Evolutionary conservation across 2,113 vertebrate species (phyloP), one percentile per base, ranked within the genome.

Genomic region (Burhinus oedicnemus): DNA sequence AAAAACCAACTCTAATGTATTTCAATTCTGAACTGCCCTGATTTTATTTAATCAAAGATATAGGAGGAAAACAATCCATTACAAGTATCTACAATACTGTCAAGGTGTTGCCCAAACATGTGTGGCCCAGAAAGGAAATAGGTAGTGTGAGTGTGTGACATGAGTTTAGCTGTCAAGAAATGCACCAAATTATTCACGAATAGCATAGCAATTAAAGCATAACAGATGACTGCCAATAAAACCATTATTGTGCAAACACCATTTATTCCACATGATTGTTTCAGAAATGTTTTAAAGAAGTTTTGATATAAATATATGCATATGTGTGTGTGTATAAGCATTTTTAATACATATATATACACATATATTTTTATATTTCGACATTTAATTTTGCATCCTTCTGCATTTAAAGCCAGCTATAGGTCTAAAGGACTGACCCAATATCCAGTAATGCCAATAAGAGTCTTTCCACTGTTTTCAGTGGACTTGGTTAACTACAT

Each of bases 71-170:
- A 38, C 3, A 13, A 57, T 61, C 19, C 6, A 2, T 65, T 90
- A 61, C 6, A 85, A 61, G 42, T 44, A 15, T 72, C 16, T 82
- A 34, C 16, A 57, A 34, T 26, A 58, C 22, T 49, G 51, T 32
- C 18, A 21, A 86, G 30, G 14, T 83, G 62, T 58, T 58, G 20
- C 6, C 23, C 2, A 2, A 80, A 47, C 5, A 10, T 11, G 17
- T 32, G 30, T 57, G 25, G 12, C n/a, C 75, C 4, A 3, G 25
- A 77, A 58, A 60, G 1, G 15, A 91, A 92, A 76, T 12, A 87
- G 5, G 10, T 47, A 64, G 40, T 20, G 52, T 0, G 0, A 42
- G 29, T 44, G 20, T 70, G 27, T 61, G 15, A 83, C 29, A 45
- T 23, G 15, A 72, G 16, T 69, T 91, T 49, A 86, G n/a, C 47